phyloP scores from a whole-genome alignment of 2,797 vertebrate genomes.

The Coranthus polyacanthus region DNA sequence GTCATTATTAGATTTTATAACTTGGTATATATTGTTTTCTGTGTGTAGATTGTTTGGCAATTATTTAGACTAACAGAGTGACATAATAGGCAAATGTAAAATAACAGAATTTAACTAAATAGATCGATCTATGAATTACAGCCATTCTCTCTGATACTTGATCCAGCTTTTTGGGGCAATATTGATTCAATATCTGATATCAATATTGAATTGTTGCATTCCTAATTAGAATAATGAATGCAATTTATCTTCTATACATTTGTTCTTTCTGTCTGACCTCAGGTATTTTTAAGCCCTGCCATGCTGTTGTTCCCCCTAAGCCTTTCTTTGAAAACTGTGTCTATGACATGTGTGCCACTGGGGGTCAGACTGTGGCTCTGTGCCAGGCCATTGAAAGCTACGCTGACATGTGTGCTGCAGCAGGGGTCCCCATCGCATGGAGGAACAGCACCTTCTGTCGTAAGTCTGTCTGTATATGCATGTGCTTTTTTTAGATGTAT shows the following conservation, averaged over 20 bases:
- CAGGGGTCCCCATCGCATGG: conserved; percentile 86
- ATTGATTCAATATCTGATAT: no score
- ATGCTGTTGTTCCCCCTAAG: conserved; percentile 80
- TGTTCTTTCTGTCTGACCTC: neutral
- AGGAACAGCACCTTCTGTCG: conserved; percentile 90
- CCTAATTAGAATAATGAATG: no score
- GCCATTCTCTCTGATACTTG: no score
- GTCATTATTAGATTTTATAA: no score
- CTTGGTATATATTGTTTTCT: no score
- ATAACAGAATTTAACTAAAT: no score
- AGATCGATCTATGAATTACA: no score
- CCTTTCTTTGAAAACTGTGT: conserved; percentile 89
- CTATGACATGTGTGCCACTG: conserved; percentile 89
- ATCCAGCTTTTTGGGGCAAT: no score
- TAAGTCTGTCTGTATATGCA: conserved; percentile 71
- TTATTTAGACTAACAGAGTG: no score
- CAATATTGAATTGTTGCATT: no score
- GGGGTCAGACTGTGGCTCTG: conserved; percentile 85
- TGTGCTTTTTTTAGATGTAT: neutral
- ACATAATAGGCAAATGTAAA: no score
- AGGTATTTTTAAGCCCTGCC: conserved; percentile 91
- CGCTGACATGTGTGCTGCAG: conserved; percentile 86
- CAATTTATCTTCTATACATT: neutral
- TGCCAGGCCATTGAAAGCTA: conserved; percentile 92
- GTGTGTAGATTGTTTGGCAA: no score